Evolutionary conservation across 2,797 vertebrate genomes (phyloP), one percentile per base, ranked within the genome.

Genomic region (Petrocephalus sullivani): DNA sequence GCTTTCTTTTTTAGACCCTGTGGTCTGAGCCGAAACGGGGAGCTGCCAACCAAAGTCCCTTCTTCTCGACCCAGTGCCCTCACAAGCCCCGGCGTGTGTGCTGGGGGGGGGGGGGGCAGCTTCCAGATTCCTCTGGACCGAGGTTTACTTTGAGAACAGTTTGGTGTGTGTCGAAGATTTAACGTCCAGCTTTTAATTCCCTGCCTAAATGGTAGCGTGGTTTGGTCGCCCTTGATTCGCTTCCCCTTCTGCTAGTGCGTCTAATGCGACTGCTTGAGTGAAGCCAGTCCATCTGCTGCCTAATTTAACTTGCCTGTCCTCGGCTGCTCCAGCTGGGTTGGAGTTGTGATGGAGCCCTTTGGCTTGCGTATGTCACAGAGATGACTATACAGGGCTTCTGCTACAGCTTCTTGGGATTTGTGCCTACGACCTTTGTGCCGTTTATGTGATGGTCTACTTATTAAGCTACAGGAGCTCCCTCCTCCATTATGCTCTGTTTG

Each of bases 201-300:
- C 23, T 1, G 0, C n/a, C n/a, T 84, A 23, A 21, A 14, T 19
- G 54, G 10, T 37, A 19, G 54, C 12, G 6, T 5, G 9, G 8
- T 33, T 60, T 57, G 23, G 37, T 41, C 37, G 2, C 37, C 3
- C 33, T 78, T 33, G 2, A 12, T 78, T 10, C 6, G 37, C 6
- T 33, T 37, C 1, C 89, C 41, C 90, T 58, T 87, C 89, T 58
- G 88, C 89, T 90, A 92, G 91, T 91, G 28, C 33, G 90, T 93
- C 89, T 54, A 89, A 89, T 91, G 89, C 91, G 89, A 89, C 85
- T 84, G 88, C 81, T 87, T 23, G 87, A 91, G 92, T 84, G 61
- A 91, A 93, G 90, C 90, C 90, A 89, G 93, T 93, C 91, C 92
- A 93, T 93, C 91, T 90, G 88, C 92, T 91, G 90, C 92, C 91